Evolutionary conservation across 1,140 invertebrate genomes (phyloP).

Genomic region (Camponotus pennsylvanicus): DNA sequence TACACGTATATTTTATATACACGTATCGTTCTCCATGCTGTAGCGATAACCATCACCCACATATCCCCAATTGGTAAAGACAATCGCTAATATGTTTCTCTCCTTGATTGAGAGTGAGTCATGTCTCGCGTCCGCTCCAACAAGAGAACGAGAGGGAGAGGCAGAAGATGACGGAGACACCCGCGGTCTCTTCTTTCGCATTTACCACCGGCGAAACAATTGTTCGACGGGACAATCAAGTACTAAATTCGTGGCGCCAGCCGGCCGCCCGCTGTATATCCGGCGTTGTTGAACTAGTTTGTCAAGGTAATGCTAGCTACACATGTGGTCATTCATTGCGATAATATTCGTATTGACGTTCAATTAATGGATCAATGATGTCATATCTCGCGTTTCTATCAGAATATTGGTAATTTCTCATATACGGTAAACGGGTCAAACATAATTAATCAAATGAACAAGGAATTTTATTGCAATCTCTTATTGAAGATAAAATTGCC

Average conservation of each 20-base stretch:
- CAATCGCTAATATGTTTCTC: conserved; percentile 83
- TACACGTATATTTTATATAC: conserved; percentile 35
- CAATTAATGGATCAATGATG: conserved; percentile 43
- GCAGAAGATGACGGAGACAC: conserved; percentile 10
- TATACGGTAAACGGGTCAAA: background rate
- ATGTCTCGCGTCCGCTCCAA: conserved; percentile 60
- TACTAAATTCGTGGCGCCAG: conserved; percentile 78
- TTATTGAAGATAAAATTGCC: background rate
- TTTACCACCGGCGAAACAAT: conserved; percentile 76
- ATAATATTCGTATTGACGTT: conserved; percentile 14
- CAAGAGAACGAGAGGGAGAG: background rate
- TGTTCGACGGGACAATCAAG: conserved; percentile 77
- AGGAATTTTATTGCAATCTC: background rate
- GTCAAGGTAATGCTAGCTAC: conserved; percentile 62
- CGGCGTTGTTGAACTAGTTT: conserved; percentile 69
- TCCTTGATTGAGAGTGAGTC: conserved; percentile 84
- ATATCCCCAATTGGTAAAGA: conserved; percentile 83
- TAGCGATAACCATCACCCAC: conserved; percentile 80
- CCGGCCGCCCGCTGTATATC: conserved; percentile 69
- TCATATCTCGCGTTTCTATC: background rate
- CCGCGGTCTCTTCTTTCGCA: conserved; percentile 51
- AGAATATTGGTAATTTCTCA: background rate
- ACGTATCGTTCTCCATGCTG: conserved; percentile 57
- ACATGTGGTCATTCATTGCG: conserved; percentile 27
- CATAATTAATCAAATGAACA: background rate